phyloP scores from a whole-genome alignment of 1,140 invertebrate genomes.

The Caerostris darwini region DNA sequence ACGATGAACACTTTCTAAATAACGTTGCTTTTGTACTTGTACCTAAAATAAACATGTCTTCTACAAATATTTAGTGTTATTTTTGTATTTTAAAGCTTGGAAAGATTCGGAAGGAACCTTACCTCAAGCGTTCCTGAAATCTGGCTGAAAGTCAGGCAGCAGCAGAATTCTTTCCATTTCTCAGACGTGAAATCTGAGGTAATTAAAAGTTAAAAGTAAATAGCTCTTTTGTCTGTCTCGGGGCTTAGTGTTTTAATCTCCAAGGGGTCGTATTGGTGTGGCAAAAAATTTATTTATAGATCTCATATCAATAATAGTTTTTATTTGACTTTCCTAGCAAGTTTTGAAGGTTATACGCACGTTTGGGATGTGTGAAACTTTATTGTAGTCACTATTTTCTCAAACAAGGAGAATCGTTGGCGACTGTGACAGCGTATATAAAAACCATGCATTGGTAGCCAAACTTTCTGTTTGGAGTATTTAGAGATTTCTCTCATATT shows the following conservation, averaged over 20 bases:
- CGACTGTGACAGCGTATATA: no score
- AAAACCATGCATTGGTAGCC: no score
- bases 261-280: background rate
- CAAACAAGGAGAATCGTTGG: no score
- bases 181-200: slow-evolving; percentile 34
- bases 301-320: background rate
- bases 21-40: background rate
- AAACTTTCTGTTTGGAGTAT: no score
- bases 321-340: no score
- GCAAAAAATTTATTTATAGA: background rate
- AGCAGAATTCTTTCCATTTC: background rate
- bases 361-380: no score
- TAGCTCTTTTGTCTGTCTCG: slow-evolving; percentile 52
- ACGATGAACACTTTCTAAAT: background rate
- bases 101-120: background rate
- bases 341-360: no score
- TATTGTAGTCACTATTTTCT: no score
- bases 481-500: no score
- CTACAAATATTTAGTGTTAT: slow-evolving; percentile 12
- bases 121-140: background rate
- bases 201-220: slow-evolving; percentile 66
- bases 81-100: background rate
- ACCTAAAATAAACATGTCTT: background rate
- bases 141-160: background rate
- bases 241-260: slow-evolving; percentile 16